Evolutionary conservation across 2,888 invertebrate species (phyloP).

Genomic region (Athalia circularis): DNA sequence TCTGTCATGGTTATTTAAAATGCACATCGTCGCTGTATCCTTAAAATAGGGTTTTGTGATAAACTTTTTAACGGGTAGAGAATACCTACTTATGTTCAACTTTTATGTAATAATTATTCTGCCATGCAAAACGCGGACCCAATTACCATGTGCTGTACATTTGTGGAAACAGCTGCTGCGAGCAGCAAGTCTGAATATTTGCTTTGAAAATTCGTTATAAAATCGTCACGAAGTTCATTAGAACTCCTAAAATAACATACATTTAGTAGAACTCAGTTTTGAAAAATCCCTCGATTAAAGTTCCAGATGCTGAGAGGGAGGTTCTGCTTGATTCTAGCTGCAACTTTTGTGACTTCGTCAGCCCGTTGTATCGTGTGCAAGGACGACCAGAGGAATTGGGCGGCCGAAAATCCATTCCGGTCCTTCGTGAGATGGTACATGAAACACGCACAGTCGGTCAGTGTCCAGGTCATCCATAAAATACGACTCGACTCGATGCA

Average conservation of each 20-base stretch:
- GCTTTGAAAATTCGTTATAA: no score
- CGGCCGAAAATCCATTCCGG: slow-evolving; percentile 13
- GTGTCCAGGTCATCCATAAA: neutral
- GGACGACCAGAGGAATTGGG: neutral
- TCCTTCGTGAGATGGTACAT: slow-evolving; percentile 34
- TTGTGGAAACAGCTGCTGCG: no score
- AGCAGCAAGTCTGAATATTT: no score
- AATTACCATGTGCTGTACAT: no score
- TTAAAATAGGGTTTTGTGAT: no score
- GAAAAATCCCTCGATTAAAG: neutral
- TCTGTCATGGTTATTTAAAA: no score
- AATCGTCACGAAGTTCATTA: neutral
- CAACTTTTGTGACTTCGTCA: slow-evolving; percentile 6
- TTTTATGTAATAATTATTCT: no score
- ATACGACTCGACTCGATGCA: neutral
- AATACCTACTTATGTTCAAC: no score
- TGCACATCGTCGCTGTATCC: no score
- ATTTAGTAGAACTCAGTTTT: neutral
- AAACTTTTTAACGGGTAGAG: no score
- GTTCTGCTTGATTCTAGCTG: slow-evolving; percentile 3
- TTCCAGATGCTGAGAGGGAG: slow-evolving; percentile 21
- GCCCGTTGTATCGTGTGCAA: neutral
- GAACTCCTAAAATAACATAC: neutral
- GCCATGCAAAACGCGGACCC: no score
- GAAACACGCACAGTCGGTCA: slow-evolving; percentile 17